These are phyloP conservation scores for Lordiphosa stackelbergi DNA, from an alignment of 1,140 invertebrate genomes.

Conservation along the genomic window DNA sequence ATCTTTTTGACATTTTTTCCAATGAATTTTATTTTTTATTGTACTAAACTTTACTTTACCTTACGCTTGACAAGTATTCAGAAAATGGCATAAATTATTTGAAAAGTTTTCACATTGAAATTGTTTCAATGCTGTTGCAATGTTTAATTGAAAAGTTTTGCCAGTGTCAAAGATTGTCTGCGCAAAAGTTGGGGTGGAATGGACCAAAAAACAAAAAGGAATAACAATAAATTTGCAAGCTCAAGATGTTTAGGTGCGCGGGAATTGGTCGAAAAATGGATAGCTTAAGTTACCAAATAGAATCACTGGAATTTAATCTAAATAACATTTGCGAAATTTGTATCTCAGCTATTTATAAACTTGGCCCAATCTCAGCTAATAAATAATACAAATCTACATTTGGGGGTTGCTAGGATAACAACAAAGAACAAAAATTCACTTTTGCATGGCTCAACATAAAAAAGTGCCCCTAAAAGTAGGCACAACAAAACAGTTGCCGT, in stretches of 20 bases:
- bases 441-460: constrained; percentile 9
- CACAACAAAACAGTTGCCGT: constrained; percentile 46
- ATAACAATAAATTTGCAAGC: constrained; percentile 15
- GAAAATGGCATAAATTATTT: constrained; percentile 65
- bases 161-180: not conserved
- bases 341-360: constrained; percentile 6
- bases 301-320: too few relatives aligned
- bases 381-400: constrained; percentile 37
- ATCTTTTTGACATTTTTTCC: constrained; percentile 34
- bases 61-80: constrained; percentile 45
- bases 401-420: constrained; percentile 22
- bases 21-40: constrained; percentile 56
- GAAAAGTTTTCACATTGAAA: constrained; percentile 51
- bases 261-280: constrained; percentile 24
- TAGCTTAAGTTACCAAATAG: constrained; percentile 17
- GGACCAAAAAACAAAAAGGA: constrained; percentile 5
- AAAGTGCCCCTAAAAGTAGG: constrained; percentile 30
- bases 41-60: constrained; percentile 25
- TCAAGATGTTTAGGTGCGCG: constrained; percentile 17
- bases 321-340: too few relatives aligned
- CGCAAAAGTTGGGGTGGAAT: constrained; percentile 3
- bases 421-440: constrained; percentile 13
- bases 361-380: constrained; percentile 14
- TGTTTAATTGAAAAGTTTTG: constrained; percentile 65
- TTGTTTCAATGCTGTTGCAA: constrained; percentile 10